phyloP scores from a whole-genome alignment of 2,113 vertebrate genomes.

The Cepphus grylle region DNA sequence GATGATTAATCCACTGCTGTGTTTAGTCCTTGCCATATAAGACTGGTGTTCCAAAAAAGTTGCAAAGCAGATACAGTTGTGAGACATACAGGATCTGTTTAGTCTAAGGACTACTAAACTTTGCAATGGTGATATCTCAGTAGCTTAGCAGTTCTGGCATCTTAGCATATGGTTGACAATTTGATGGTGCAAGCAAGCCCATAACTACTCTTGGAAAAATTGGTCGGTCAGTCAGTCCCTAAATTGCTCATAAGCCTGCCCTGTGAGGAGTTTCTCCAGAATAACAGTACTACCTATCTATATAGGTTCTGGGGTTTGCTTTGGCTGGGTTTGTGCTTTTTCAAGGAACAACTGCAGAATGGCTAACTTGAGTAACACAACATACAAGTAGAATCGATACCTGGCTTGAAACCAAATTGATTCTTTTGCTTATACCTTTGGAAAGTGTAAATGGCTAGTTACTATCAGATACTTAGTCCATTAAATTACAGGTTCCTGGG shows the following conservation, averaged over 20 bases:
- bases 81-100: not conserved
- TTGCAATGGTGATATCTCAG: not conserved
- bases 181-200: not conserved
- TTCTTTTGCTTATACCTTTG: not conserved
- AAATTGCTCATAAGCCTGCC: not conserved
- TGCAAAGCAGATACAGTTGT: not conserved
- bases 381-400: accelerated
- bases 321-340: not conserved
- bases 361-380: not conserved
- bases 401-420: not conserved
- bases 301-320: not conserved
- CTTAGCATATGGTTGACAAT: not conserved
- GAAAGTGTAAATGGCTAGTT: not conserved
- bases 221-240: not conserved
- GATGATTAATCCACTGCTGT: not conserved
- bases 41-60: not conserved
- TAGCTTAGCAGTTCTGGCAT: not conserved
- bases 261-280: not conserved
- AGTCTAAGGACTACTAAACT: not conserved
- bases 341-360: not conserved
- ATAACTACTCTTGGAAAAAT: not conserved
- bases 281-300: not conserved
- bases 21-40: not conserved
- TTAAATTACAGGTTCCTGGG: not conserved
- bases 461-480: not conserved